Evolutionary conservation across 2,113 vertebrate species (phyloP), one percentile per base, ranked within the genome.

Genomic region (Irena cyanogastra): DNA sequence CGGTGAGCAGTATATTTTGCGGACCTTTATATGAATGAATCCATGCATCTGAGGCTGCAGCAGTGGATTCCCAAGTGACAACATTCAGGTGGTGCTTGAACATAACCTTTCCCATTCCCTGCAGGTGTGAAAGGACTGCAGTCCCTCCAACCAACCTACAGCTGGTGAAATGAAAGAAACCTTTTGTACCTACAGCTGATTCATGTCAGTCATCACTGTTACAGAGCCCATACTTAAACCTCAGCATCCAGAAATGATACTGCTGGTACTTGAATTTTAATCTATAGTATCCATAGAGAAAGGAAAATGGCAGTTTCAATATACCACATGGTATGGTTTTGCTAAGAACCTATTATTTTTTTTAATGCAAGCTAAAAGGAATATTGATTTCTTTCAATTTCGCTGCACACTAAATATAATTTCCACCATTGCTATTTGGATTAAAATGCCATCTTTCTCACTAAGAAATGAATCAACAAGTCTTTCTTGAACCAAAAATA

Each of bases 361-460:
- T 72, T 87, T 78, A 22, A 90, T 33, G 52, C 17, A 80, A 82
- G n/a, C 26, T 83, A 79, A 90, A 90, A 85, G 80, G 27, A 69
- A 65, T 65, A 95, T 72, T 37, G 65, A 90, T 93, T 93, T 60
- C 11, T 87, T 93, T 95, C 75, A 71, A 85, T 70, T 76, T 37
- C 59, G 53, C 70, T 79, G 57, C 4, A 1, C 69, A n/a, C 39
- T 71, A 80, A 93, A 85, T 72, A 57, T 77, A 56, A 91, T 87
- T 90, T 61, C 37, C 14, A 87, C 24, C 39, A 16, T 28, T 90
- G 45, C 59, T 65, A 76, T 83, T 90, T 76, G 84, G 74, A 90
- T 71, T 68, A 93, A 97, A 94, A 87, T 30, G 41, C 10, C 49
- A 71, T 71, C 49, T 61, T 89, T 92, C 44, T 83, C 31, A 47